Percentiles rank a stretch among this genome's conserved stretches.
Evolutionary conservation across 1,140 invertebrate genomes (phyloP).

Genomic region (Zaprionus nigranus): DNA sequence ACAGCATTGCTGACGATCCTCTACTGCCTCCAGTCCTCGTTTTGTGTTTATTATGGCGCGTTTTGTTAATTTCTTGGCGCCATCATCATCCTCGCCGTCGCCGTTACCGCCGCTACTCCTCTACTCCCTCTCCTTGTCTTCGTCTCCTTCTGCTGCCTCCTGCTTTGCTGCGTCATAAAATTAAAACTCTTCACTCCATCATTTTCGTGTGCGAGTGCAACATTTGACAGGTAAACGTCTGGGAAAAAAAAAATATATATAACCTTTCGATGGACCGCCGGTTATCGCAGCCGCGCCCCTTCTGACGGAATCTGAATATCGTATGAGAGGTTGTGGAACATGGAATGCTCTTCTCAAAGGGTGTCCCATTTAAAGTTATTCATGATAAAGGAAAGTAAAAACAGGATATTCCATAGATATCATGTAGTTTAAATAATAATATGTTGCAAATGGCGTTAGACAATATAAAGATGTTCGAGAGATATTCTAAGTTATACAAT

Average conservation of each 20-base stretch:
- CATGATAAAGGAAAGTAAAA: not conserved
- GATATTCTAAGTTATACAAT: no score
- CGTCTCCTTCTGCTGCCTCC: slow-evolving; percentile 21
- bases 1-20: slow-evolving; percentile 39
- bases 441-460: no score
- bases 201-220: slow-evolving; percentile 81
- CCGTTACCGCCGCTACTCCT: slow-evolving; percentile 12
- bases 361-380: not conserved
- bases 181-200: slow-evolving; percentile 82
- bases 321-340: slow-evolving; percentile 14
- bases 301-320: slow-evolving; percentile 30
- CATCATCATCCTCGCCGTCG: slow-evolving; percentile 53
- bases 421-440: no score
- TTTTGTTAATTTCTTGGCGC: slow-evolving; percentile 82
- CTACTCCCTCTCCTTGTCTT: slow-evolving; percentile 1
- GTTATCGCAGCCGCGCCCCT: slow-evolving; percentile 60
- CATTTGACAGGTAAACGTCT: slow-evolving; percentile 82
- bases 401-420: no score
- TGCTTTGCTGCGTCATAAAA: slow-evolving; percentile 81
- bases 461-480: no score
- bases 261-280: slow-evolving; percentile 47
- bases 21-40: slow-evolving; percentile 30
- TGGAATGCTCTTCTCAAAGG: slow-evolving; percentile 24
- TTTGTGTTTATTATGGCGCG: slow-evolving; percentile 77
- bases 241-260: slow-evolving; percentile 64